Evolutionary conservation across 2,113 vertebrate species (phyloP), one percentile per base, ranked within the genome.

Genomic region (Dasyprocta punctata): DNA sequence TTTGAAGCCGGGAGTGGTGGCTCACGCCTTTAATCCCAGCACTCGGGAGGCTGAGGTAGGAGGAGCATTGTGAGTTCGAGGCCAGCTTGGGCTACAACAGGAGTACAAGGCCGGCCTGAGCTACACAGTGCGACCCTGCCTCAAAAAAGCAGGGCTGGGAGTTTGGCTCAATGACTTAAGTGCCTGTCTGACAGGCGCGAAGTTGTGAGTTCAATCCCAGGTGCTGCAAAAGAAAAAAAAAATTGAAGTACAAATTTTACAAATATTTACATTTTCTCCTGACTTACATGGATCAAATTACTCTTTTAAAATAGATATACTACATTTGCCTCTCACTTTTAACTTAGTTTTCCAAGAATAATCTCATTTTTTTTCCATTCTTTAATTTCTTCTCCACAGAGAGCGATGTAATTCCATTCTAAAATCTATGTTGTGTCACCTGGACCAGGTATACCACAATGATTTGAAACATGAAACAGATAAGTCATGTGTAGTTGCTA

Each of bases 401-500:
- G 28, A 94, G 13, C 78, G 28, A 85, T 84, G 41, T 2, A 92
- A 92, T 96, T 92, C 41, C 78, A 65, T 81, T 60, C 13, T 60
- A 71, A 97, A 95, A 94, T 94, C 89, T 78, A 65, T 83, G 81
- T 89, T 36, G 30, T 95, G 33, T 96, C 81, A 96, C 44, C 83
- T n/a, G 26, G 92, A 96, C 5, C 30, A 97, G 47, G 36, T 97
- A 91, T 86, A 75, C n/a, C 16, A 41, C 26, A 92, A 52, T 65
- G 58, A 86, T 97, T 93, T 0, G 0, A 95, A 95, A 94, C 58
- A 93, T 94, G 81, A 90, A 94, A 81, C 82, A 95, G 90, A 88
- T 92, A 95, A 94, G 87, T 95, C 89, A 92, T 69, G 19, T 93
- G 38, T 97, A 97, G 86, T 93, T 97, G 85, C 92, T 97, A 92